These are phyloP conservation scores for Drosophila limbata DNA, from an alignment of 2,888 invertebrate genomes.

Conservation along the genomic window DNA sequence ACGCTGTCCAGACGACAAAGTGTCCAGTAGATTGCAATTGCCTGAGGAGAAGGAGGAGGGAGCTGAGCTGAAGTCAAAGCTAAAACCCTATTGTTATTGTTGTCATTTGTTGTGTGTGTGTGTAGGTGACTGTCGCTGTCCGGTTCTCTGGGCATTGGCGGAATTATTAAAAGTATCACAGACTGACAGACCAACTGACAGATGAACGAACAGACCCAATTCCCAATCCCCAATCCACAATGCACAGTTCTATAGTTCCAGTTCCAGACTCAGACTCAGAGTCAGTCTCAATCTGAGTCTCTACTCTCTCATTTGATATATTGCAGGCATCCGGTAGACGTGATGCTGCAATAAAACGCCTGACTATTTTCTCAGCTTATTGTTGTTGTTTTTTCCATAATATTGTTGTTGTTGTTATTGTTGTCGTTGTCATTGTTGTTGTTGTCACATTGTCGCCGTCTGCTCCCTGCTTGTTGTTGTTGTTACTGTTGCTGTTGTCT, in stretches of 20 bases:
- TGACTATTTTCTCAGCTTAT: slow-evolving; percentile 54
- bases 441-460: slow-evolving; percentile 75
- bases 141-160: slow-evolving; percentile 55
- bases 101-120: slow-evolving; percentile 63
- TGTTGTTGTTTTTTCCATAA: slow-evolving; percentile 27
- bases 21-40: slow-evolving; percentile 68
- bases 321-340: slow-evolving; percentile 80
- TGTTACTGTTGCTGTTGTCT: slow-evolving; percentile 43
- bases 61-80: slow-evolving; percentile 8
- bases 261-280: slow-evolving; percentile 3
- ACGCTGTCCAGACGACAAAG: slow-evolving; percentile 42
- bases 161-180: slow-evolving; percentile 73
- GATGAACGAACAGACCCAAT: slow-evolving; percentile 38
- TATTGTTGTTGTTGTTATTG: slow-evolving; percentile 18
- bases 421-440: slow-evolving; percentile 45
- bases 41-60: slow-evolving; percentile 26
- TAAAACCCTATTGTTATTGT: slow-evolving; percentile 66
- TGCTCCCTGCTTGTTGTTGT: slow-evolving; percentile 31
- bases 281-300: slow-evolving; percentile 31
- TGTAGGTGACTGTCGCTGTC: slow-evolving; percentile 66
- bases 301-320: slow-evolving; percentile 64
- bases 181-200: slow-evolving; percentile 9
- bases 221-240: slow-evolving; percentile 51
- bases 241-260: slow-evolving; percentile 17
- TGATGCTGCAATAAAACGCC: slow-evolving; percentile 79